A percentile compares a stretch with the other conserved stretches of the same genome.
phyloP scores from a whole-genome alignment of 2,888 invertebrate species.

The Cephalotes varians region DNA sequence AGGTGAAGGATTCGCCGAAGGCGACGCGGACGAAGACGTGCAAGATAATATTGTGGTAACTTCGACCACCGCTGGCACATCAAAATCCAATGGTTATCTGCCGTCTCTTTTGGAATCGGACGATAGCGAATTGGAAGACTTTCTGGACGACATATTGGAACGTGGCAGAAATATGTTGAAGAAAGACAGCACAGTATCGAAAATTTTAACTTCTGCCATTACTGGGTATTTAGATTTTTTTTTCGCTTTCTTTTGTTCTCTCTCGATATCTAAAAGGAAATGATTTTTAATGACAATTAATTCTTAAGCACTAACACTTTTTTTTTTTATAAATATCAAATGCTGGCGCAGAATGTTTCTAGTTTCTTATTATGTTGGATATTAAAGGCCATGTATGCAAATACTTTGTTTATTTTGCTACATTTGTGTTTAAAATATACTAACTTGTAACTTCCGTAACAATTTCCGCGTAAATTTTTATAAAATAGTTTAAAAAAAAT shows the following conservation, averaged over 20 bases:
- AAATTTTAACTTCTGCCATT: constrained; percentile 81
- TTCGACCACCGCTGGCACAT: constrained; percentile 76
- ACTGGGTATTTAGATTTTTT: constrained; percentile 76
- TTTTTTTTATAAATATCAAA: background rate
- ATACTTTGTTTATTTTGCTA: background rate
- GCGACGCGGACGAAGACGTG: constrained; percentile 81
- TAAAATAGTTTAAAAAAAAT: background rate
- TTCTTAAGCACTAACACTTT: background rate
- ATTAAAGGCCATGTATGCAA: background rate
- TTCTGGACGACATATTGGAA: constrained; percentile 90
- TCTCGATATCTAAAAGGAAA: background rate
- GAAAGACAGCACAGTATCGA: constrained; percentile 85
- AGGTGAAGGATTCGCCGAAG: constrained; percentile 80
- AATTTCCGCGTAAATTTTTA: background rate
- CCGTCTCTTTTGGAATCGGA: constrained; percentile 93
- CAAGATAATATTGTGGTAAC: constrained; percentile 80
- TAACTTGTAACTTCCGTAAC: background rate
- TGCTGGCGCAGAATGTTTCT: background rate
- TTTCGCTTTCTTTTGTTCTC: background rate
- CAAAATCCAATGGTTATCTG: constrained; percentile 86
- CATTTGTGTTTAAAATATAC: background rate
- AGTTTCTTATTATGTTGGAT: background rate
- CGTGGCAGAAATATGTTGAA: constrained; percentile 88
- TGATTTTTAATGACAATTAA: background rate
- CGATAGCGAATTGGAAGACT: constrained; percentile 93